Evolutionary conservation across 2,888 invertebrate species (phyloP), one percentile per base, ranked within the genome.

Genomic region (Rhingia rostrata): DNA sequence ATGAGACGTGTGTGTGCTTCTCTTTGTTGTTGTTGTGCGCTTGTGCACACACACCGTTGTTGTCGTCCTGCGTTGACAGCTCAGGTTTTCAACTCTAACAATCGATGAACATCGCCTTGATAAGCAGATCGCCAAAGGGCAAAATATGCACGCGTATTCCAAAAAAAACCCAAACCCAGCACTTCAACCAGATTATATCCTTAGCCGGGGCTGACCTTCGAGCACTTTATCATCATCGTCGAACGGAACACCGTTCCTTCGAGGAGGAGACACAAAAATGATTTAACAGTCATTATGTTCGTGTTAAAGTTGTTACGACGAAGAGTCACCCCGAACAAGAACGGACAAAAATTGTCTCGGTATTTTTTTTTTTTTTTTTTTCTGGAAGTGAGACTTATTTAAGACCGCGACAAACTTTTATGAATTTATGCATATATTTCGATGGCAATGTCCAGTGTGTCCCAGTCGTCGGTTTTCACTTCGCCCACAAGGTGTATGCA

Each of bases 281-380:
- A 84, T 84, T 84, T 84, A 84, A 60, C 85, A 85, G 85, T 85
- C 85, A 85, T 85, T 85, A 85, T 81, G 85, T 72, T 81, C 85
- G 81, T 85, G 85, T 85, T 85, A 80, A 85, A 85, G 79, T 74
- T 74, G 84, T 74, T 78, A 61, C 66, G 61, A 45, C 51, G 67
- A 79, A 58, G 67, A 78, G 73, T 83, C 83, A 83, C 63, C 79
- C 49, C 69, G 35, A 47, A 66, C 51, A 61, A 43, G 37, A 73
- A 39, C 43, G 56, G 41, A 39, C 54, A 41, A 41, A 3, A 22
- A 51, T 22, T 22, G 22, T 22, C 22, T 22, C 22, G 22, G 22
- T 22, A 41, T 14, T 12, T 33, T 14, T 39, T 10, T 51, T 60
- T 45, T 14, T 64, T 54, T 56, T 47, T 47, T 47, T 4, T 49